Conservation (phyloP, 2,797 vertebrate species). For the Sebastes itinus region DNA sequence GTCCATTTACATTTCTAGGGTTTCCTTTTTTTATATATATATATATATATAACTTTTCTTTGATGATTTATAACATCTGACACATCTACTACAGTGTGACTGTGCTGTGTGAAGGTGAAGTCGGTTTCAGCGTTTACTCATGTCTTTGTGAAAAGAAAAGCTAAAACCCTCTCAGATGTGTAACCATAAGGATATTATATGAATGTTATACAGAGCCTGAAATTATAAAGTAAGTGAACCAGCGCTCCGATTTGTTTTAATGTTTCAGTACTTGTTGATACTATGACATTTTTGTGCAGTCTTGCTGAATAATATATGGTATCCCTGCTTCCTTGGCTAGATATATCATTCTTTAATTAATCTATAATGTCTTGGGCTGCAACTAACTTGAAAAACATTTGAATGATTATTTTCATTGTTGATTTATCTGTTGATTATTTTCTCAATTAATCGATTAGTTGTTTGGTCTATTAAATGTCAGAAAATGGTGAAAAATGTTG, state of each 20-base stretch:
- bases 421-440: no score
- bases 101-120: neutral
- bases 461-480: no score
- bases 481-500: no score
- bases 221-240: neutral
- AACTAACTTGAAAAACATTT: no score
- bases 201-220: neutral
- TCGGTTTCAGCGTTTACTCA: neutral
- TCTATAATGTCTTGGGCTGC: accelerated
- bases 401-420: no score
- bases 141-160: neutral
- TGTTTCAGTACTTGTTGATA: neutral
- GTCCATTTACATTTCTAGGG: neutral
- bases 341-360: neutral
- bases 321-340: neutral
- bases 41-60: no score
- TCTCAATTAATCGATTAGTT: no score
- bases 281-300: neutral
- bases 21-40: neutral
- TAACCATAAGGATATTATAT: neutral
- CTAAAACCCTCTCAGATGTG: neutral
- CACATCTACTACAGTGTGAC: neutral
- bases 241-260: neutral
- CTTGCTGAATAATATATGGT: neutral
- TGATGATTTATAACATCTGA: neutral